phyloP scores from a whole-genome alignment of 2,113 vertebrate genomes.

The Pipa parva region DNA sequence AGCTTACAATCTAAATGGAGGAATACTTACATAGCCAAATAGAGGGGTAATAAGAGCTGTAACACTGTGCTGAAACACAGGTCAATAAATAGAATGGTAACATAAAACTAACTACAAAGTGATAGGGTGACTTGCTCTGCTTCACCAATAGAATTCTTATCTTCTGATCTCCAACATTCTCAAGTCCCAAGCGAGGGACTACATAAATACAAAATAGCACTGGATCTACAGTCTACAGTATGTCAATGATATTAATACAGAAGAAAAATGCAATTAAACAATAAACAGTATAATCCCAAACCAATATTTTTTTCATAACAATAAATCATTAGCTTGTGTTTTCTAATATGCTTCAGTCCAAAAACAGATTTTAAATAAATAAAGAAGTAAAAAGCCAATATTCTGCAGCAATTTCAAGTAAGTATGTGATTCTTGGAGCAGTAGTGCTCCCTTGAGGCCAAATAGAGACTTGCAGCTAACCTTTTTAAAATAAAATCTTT shows the following conservation, averaged over 20 bases:
- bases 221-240: neutral
- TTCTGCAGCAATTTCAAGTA: neutral
- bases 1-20: neutral
- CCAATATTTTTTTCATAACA: neutral
- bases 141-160: neutral
- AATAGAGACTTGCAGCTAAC: too few relatives aligned
- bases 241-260: too few relatives aligned
- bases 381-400: too few relatives aligned
- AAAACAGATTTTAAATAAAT: neutral
- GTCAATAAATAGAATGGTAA: too few relatives aligned
- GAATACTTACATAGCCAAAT: neutral
- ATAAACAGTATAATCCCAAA: neutral
- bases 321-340: slow-evolving; percentile 9
- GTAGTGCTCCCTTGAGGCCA: slow-evolving; percentile 6
- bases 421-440: slow-evolving; percentile 3
- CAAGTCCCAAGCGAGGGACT: neutral
- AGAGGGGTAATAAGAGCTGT: neutral
- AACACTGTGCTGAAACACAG: neutral
- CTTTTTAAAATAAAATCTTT: too few relatives aligned
- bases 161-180: neutral
- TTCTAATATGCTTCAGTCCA: neutral
- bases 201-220: neutral
- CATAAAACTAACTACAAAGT: neutral
- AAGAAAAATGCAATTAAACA: neutral
- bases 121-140: neutral